These are phyloP conservation scores for Pristiophorus japonicus DNA, from an alignment of 2,113 vertebrate species.

Conservation along the genomic window DNA sequence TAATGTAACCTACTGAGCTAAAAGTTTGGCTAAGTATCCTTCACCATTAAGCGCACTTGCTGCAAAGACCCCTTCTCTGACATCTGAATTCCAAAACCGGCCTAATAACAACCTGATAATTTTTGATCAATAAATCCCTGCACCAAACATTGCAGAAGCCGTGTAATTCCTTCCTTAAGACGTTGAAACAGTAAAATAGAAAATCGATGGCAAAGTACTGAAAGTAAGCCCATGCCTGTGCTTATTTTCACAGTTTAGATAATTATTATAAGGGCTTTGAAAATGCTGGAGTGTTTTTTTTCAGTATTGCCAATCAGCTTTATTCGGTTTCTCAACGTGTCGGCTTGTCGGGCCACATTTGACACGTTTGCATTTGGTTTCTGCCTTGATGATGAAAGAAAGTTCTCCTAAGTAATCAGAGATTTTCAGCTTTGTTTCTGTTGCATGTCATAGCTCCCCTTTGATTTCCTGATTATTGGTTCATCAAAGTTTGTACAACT, in stretches of 20 bases:
- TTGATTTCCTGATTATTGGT: conserved; percentile 6
- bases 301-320: neutral
- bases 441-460: neutral
- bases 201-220: neutral
- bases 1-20: neutral
- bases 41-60: neutral
- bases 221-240: neutral
- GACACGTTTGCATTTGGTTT: neutral
- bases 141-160: neutral
- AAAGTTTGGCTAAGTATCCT: neutral
- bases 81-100: neutral
- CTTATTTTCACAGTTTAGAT: neutral
- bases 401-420: conserved; percentile 1
- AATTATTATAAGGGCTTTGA: neutral
- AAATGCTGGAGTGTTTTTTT: neutral
- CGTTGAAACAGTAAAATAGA: neutral
- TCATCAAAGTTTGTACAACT: neutral
- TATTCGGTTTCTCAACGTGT: neutral
- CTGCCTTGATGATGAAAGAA: neutral
- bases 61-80: neutral
- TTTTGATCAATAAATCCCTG: neutral
- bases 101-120: neutral
- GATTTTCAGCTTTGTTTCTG: neutral
- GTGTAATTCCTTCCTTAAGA: neutral
- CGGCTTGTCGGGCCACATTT: too few relatives aligned